phyloP scores from a whole-genome alignment of 1,140 invertebrate species.

The Maniola jurtina region DNA sequence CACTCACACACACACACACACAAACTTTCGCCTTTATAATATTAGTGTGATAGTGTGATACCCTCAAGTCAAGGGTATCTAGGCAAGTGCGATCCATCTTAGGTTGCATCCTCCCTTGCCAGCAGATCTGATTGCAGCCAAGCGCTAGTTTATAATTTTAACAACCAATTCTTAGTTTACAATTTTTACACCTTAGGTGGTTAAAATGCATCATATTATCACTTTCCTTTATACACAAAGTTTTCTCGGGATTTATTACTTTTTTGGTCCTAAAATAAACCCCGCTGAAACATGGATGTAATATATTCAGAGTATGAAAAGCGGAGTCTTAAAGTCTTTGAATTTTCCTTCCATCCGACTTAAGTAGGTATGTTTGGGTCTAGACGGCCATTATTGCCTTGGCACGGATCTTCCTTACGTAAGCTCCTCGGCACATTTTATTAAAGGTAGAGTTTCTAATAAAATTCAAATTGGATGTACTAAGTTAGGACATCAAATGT shows the following conservation, averaged over 20 bases:
- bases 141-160: too few species aligned
- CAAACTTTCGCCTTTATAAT: too few species aligned
- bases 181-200: too few species aligned
- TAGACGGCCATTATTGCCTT: conserved; percentile 27
- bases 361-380: conserved; percentile 28
- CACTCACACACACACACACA: too few species aligned
- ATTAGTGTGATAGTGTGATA: too few species aligned
- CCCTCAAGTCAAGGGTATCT: too few species aligned
- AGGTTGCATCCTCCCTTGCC: too few species aligned
- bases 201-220: neutral
- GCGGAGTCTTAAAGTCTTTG: conserved; percentile 38
- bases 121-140: too few species aligned
- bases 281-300: conserved; percentile 33
- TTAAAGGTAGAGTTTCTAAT: conserved; percentile 11
- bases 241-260: conserved; percentile 15
- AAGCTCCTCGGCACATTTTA: conserved; percentile 11
- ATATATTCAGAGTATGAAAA: conserved; percentile 52
- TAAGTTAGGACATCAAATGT: conserved; percentile 1
- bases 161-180: too few species aligned
- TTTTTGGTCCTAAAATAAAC: conserved; percentile 23
- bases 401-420: conserved; percentile 13
- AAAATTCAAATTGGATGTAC: conserved; percentile 9
- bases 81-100: too few species aligned
- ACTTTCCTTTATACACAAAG: neutral
- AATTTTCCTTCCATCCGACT: conserved; percentile 36